phyloP scores from a whole-genome alignment of 2,797 vertebrate genomes.

The Balearica regulorum region DNA sequence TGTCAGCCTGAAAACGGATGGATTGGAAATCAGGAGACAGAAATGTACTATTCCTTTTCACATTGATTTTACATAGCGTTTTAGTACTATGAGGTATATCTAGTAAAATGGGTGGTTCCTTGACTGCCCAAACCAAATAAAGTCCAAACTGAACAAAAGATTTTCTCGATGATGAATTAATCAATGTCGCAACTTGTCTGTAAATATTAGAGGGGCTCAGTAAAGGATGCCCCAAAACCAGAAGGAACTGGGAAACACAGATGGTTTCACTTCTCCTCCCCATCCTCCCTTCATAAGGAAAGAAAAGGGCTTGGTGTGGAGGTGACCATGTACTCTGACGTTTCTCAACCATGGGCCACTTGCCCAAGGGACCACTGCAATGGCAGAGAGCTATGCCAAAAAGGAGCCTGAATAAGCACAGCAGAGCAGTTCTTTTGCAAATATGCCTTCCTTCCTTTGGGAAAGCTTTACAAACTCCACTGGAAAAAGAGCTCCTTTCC shows the following conservation, averaged over 20 bases:
- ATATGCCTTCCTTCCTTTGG: not conserved
- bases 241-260: not conserved
- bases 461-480: not conserved
- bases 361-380: accelerated
- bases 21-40: not conserved
- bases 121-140: not conserved
- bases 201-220: not conserved
- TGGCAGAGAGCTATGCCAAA: not conserved
- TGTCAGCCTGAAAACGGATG: not conserved
- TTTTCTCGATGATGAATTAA: not conserved
- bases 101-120: not conserved
- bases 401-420: not conserved
- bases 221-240: not conserved
- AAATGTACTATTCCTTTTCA: not conserved
- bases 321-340: accelerated
- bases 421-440: not conserved
- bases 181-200: not conserved
- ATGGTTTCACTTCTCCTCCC: not conserved
- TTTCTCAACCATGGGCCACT: not conserved
- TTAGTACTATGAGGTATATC: not conserved
- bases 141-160: not conserved
- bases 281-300: not conserved
- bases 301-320: not conserved
- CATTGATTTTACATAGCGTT: accelerated
- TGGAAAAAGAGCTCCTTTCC: not conserved